phyloP scores from a whole-genome alignment of 37 sponge, comb jelly and placozoan species.

The Halisarca cf. caerulea region DNA sequence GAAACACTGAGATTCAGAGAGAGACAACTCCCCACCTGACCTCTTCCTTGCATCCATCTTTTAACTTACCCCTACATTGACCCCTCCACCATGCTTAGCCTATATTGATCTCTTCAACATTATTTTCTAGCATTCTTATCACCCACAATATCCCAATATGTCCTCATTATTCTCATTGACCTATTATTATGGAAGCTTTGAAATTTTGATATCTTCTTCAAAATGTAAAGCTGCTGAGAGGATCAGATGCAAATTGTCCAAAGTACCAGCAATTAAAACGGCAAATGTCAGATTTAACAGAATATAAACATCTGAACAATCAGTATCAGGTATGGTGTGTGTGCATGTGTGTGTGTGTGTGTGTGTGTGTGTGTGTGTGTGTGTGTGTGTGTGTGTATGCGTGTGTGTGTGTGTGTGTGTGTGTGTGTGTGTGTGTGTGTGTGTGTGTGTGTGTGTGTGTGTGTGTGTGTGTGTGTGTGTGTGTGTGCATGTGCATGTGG shows the following conservation, averaged over 20 bases:
- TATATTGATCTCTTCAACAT: too few species aligned
- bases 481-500: constrained; percentile 5
- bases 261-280: constrained; percentile 17
- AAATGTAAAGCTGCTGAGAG: constrained; percentile 42
- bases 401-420: constrained; percentile 1
- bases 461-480: constrained; percentile 7
- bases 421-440: not conserved
- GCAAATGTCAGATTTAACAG: not conserved
- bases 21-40: too few species aligned
- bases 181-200: too few species aligned
- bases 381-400: not conserved
- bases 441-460: not conserved
- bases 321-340: constrained; percentile 46
- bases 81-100: too few species aligned
- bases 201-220: too few species aligned
- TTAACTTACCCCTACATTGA: too few species aligned
- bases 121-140: too few species aligned
- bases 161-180: too few species aligned
- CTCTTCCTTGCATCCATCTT: too few species aligned
- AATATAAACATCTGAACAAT: constrained; percentile 22
- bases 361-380: not conserved
- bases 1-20: too few species aligned
- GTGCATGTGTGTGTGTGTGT: constrained; percentile 31
- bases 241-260: constrained; percentile 34
- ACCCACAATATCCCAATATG: too few species aligned